Conservation (phyloP, 2,888 invertebrate species). For the Uloborus plumipes region DNA sequence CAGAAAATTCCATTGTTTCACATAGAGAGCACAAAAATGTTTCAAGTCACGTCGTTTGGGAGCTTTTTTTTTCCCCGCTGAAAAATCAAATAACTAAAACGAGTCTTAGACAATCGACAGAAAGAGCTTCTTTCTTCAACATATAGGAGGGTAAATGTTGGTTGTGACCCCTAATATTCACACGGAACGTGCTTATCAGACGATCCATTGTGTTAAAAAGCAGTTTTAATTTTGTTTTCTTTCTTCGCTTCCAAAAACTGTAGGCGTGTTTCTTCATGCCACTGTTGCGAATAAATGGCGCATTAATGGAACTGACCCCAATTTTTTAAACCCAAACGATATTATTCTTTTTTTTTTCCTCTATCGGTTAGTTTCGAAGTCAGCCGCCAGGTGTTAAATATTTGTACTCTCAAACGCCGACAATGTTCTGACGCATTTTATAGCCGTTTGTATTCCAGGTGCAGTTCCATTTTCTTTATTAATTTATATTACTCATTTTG, state of each 20-base stretch:
- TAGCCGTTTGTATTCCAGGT: slow-evolving; percentile 7
- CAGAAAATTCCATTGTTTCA: slow-evolving; percentile 31
- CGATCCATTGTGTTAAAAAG: slow-evolving; percentile 55
- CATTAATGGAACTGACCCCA: slow-evolving; percentile 60
- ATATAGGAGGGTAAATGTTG: slow-evolving; percentile 8
- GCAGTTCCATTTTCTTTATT: neutral
- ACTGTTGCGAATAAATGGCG: slow-evolving; percentile 53
- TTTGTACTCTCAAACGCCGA: slow-evolving; percentile 34
- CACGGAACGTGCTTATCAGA: slow-evolving; percentile 54
- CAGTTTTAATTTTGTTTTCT: slow-evolving; percentile 41
- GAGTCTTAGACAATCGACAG: slow-evolving; percentile 29
- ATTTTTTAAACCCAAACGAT: slow-evolving; percentile 50
- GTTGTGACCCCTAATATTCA: slow-evolving; percentile 47
- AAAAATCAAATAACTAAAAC: slow-evolving; percentile 5
- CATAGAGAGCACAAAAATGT: neutral
- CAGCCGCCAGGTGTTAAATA: slow-evolving; percentile 61
- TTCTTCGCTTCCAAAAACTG: slow-evolving; percentile 25
- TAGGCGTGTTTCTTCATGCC: slow-evolving; percentile 52
- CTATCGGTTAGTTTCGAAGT: neutral
- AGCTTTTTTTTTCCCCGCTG: slow-evolving; percentile 8
- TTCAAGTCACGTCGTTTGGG: slow-evolving; percentile 7
- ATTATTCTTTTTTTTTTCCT: slow-evolving; percentile 15
- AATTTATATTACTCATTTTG: neutral
- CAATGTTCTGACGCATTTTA: slow-evolving; percentile 1
- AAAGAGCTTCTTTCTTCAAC: slow-evolving; percentile 18